Percentiles rank a stretch among this genome's conserved stretches.
phyloP scores from a whole-genome alignment of 2,888 invertebrate species.

The Melieria crassipennis region DNA sequence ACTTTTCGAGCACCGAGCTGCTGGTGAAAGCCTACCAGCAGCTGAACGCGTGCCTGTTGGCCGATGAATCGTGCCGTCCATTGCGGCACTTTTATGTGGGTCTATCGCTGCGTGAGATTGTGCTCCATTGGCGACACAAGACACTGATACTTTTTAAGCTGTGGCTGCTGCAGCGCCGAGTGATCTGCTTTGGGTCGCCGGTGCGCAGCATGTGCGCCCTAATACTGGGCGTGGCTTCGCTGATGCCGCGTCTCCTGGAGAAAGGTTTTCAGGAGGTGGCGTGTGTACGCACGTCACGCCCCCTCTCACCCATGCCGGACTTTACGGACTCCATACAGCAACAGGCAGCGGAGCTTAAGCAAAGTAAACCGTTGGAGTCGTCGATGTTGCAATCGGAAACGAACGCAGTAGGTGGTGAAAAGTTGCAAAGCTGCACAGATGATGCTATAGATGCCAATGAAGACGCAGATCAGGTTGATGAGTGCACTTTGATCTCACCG shows the following conservation, averaged over 20 bases:
- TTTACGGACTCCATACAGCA: slow-evolving; percentile 65
- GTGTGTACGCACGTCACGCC: slow-evolving; percentile 78
- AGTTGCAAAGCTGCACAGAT: slow-evolving; percentile 40
- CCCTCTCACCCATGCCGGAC: slow-evolving; percentile 78
- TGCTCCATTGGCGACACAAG: slow-evolving; percentile 84
- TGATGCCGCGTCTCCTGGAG: slow-evolving; percentile 91
- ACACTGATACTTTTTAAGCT: slow-evolving; percentile 92
- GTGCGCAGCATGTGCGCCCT: slow-evolving; percentile 89
- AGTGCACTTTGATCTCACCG: slow-evolving; percentile 48
- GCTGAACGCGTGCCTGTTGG: slow-evolving; percentile 79
- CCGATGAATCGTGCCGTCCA: slow-evolving; percentile 70
- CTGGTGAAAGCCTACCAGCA: slow-evolving; percentile 93
- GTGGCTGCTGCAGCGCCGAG: slow-evolving; percentile 85
- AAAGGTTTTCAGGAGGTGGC: slow-evolving; percentile 84
- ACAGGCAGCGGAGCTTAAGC: slow-evolving; percentile 44
- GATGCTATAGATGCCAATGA: slow-evolving; percentile 40
- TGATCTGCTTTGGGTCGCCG: slow-evolving; percentile 92
- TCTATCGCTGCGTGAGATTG: slow-evolving; percentile 62
- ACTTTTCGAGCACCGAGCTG: slow-evolving; percentile 87
- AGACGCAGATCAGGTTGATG: slow-evolving; percentile 44
- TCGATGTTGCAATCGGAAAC: neutral
- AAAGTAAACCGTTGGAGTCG: slow-evolving; percentile 19
- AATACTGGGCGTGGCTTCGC: slow-evolving; percentile 86
- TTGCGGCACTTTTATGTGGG: slow-evolving; percentile 63
- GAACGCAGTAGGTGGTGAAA: slow-evolving; percentile 24